phyloP scores from a whole-genome alignment of 2,113 vertebrate species.

The Ammospiza nelsoni region DNA sequence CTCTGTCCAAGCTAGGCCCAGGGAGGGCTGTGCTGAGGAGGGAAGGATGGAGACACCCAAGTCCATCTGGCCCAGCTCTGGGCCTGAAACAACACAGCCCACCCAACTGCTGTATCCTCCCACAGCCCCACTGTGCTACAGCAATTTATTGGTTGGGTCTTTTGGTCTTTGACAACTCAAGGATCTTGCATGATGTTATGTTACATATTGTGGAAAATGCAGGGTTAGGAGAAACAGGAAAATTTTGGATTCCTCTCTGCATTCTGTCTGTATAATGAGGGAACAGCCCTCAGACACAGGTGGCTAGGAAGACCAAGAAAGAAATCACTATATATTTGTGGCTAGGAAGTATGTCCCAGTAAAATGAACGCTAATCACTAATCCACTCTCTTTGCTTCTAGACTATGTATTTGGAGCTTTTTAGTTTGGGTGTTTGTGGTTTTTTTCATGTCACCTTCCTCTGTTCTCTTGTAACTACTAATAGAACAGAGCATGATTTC shows the following conservation, averaged over 20 bases:
- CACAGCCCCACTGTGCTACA: fast-evolving
- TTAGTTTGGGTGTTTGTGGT: background rate
- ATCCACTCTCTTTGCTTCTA: background rate
- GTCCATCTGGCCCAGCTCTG: background rate
- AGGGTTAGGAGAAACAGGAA: background rate
- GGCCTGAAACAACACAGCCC: background rate
- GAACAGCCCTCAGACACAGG: background rate
- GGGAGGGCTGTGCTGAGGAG: background rate
- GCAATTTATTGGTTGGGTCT: background rate
- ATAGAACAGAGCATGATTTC: background rate
- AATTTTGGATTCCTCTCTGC: background rate
- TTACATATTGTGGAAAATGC: background rate
- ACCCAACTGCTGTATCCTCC: background rate
- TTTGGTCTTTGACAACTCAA: background rate
- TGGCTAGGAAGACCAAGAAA: background rate
- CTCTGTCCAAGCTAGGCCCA: background rate
- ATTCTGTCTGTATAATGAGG: background rate
- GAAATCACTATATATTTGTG: background rate
- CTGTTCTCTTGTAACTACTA: background rate
- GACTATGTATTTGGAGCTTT: background rate
- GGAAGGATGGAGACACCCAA: background rate
- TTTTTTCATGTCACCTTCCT: background rate
- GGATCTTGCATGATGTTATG: background rate
- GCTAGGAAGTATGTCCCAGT: background rate
- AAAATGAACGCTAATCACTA: background rate